Evolutionary conservation across 2,888 invertebrate genomes (phyloP), one percentile per base, ranked within the genome.

Genomic region (Argynnis bischoffii): DNA sequence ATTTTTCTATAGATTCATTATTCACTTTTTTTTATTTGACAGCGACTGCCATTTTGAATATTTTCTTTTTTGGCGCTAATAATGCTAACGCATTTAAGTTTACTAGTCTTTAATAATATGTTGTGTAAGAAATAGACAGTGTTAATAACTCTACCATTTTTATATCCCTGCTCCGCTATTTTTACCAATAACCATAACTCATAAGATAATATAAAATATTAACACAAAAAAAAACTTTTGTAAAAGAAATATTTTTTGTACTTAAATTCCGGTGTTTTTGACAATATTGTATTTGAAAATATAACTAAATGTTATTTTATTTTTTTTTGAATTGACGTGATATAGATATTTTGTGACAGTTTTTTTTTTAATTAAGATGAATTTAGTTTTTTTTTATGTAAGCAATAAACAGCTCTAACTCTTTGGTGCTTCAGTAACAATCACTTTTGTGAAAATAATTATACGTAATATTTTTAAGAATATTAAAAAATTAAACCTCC

Each of bases 51-150:
- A 41, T 41, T 41, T 41, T 41, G 35, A 41, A 41, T 35, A 50
- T 60, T 60, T 60, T 50, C 50, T 60, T 60, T 60, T 50, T 60
- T 51, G 60, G 60, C 60, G 31, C 26, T 13, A 59, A 69, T 75
- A 76, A 77, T 77, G 76, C 79, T 74, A 66, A 75, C 69, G 79
- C 79, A 79, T 86, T 80, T 85, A 88, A 86, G 83, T 73, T 80
- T 82, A 82, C 90, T 91, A 91, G 90, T 91, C 90, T 86, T 70
- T 89, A 86, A 84, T 78, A 77, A 73, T 75, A 74, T 64, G 64
- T 67, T 67, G 66, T 71, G 48, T 67, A 70, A 70, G 55, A 67
- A 69, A 67, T 71, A 67, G 60, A 59, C 66, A 54, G 50, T 64
- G 63, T 68, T 55, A 69, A 66, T 67, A 65, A 63, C 35, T 55